Evolutionary conservation across 2,888 invertebrate genomes (phyloP), one percentile per base, ranked within the genome.

Genomic region (Tiliacea aurago): DNA sequence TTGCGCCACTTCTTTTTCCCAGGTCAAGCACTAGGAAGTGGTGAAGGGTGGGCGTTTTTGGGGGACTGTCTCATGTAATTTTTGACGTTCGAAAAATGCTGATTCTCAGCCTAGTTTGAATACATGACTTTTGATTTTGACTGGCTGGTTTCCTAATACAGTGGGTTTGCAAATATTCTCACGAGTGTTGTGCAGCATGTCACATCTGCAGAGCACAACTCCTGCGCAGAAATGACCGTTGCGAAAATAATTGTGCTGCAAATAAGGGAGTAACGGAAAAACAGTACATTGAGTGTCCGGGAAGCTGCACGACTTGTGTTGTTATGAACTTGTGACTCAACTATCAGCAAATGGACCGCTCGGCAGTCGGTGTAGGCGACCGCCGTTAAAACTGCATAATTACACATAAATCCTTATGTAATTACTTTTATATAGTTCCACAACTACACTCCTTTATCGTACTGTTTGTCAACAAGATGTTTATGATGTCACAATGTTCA

Each of bases 351-450:
- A 55, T 15, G n/a, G 33, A 18, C 45, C 51, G 18, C 47, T 37
- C 18, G 33, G 55, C 59, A 45, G 6, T 18, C 53, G 23, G 51
- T 41, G 58, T 70, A 37, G 55, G 55, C 55, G 59, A 51, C 15
- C 5, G 23, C 79, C 80, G 66, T 79, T n/a, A 70, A 69, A 79
- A 68, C 79, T 43, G 63, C 56, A 28, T 63, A 63, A 70, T 77
- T 70, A 61, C 78, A 64, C 78, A 80, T 71, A 71, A 71, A 80
- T 78, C 3, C 49, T 68, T 51, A 66, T 62, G 45, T 77, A 83
- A 80, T 70, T 23, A 70, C 72, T 83, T 62, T 72, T 72, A 78
- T 69, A 59, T 65, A 82, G 63, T 49, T 51, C 56, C 51, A 61
- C 47, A 77, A 59, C 56, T 70, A 63, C 13, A 59, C 51, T 68